Evolutionary conservation across 2,797 vertebrate species (phyloP).

Genomic region (Acanthopagrus latus): DNA sequence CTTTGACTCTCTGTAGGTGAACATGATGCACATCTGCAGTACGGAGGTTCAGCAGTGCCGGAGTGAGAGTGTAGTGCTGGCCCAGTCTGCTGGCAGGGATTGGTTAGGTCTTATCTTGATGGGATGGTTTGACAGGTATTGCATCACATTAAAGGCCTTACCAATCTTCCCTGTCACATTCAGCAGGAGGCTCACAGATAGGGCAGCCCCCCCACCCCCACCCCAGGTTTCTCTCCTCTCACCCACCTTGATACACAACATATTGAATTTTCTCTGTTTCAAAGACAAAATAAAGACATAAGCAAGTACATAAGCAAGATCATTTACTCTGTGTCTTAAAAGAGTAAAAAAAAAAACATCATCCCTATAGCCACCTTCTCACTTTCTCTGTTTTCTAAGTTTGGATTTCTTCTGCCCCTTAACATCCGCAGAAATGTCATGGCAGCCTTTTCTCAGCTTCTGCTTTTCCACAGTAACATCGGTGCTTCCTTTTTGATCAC

Average conservation of each 20-base stretch:
- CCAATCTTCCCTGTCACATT: conserved; percentile 83
- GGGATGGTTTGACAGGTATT: conserved; percentile 80
- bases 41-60: conserved; percentile 1
- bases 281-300: conserved; percentile 55
- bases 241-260: conserved; percentile 45
- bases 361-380: not conserved
- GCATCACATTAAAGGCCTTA: conserved; percentile 86
- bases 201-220: conserved; percentile 9
- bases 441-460: not conserved
- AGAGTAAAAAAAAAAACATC: not conserved
- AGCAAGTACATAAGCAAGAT: conserved; percentile 4
- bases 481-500: not conserved
- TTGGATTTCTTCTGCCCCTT: no score
- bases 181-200: conserved; percentile 74
- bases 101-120: conserved; percentile 81
- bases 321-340: conserved; percentile 3
- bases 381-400: not conserved
- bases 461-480: not conserved
- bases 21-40: conserved; percentile 36
- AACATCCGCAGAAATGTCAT: no score
- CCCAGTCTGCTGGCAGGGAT: conserved; percentile 44
- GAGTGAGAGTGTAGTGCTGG: conserved; percentile 35
- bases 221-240: conserved; percentile 32
- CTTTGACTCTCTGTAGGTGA: conserved; percentile 27
- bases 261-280: conserved; percentile 56